A percentile compares a stretch with the other conserved stretches of the same genome.
Evolutionary conservation across 2,113 vertebrate genomes (phyloP).

Genomic region (Aspidoscelis tigris): DNA sequence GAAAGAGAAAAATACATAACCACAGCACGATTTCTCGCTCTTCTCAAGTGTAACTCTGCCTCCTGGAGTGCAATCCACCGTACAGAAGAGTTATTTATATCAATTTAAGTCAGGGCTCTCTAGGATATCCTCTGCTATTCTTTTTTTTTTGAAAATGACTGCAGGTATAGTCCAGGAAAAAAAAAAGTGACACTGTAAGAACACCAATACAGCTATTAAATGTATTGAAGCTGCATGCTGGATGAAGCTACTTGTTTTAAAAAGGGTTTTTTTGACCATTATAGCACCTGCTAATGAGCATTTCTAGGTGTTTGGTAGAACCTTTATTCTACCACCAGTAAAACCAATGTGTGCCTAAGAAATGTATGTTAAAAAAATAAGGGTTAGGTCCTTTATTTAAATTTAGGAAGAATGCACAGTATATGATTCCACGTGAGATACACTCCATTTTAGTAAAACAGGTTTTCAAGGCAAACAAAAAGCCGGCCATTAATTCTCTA

Average conservation of each 20-base stretch:
- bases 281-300: slow-evolving; percentile 13
- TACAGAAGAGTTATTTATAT: not conserved
- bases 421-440: not conserved
- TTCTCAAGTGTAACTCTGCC: not conserved
- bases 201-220: slow-evolving; percentile 12
- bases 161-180: not conserved
- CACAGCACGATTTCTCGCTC: not conserved
- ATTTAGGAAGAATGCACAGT: not conserved
- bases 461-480: not conserved
- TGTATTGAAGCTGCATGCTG: not conserved
- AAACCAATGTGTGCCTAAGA: not conserved
- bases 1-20: slow-evolving; percentile 1
- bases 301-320: not conserved
- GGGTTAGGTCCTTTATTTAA: not conserved
- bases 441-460: not conserved
- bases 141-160: not conserved
- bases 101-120: no score
- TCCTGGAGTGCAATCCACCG: not conserved
- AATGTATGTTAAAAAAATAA: not conserved
- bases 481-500: not conserved
- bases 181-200: not conserved
- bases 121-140: not conserved
- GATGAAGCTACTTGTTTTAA: slow-evolving; percentile 28
- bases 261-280: slow-evolving; percentile 18
- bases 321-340: not conserved